Percentiles rank a stretch among this genome's conserved stretches.
Conservation (phyloP, 1,140 invertebrate species). For the Pantala flavescens region DNA sequence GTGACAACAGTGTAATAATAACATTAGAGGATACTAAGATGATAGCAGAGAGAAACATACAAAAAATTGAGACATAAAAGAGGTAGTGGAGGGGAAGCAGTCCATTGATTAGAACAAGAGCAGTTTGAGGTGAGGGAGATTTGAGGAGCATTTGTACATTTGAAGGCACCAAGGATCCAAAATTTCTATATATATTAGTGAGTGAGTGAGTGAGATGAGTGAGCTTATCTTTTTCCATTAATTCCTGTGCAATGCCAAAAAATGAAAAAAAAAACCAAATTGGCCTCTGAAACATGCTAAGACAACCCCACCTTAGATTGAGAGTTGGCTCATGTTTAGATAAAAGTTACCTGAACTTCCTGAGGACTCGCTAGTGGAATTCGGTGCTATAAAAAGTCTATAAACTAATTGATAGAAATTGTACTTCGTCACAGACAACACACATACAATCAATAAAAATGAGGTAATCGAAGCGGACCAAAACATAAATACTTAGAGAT, state of each 20-base stretch:
- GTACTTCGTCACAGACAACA: neutral
- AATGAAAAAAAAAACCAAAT: neutral
- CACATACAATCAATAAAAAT: neutral
- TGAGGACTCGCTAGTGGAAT: neutral
- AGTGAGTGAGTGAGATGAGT: neutral
- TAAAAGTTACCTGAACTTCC: neutral
- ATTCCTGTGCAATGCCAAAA: neutral
- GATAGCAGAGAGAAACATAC: too few relatives aligned
- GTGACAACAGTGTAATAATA: too few relatives aligned
- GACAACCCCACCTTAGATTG: too few relatives aligned
- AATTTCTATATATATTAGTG: slow-evolving; percentile 1
- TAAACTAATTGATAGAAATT: neutral
- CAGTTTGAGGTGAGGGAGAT: neutral
- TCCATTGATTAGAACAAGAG: neutral
- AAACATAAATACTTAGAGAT: neutral
- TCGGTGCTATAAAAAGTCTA: neutral
- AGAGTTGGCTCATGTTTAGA: neutral
- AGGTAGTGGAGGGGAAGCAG: neutral
- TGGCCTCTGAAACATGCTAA: neutral
- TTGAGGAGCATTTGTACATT: slow-evolving; percentile 9
- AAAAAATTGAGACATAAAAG: too few relatives aligned
- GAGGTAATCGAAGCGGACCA: neutral
- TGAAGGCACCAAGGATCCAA: slow-evolving; percentile 7
- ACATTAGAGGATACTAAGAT: too few relatives aligned
- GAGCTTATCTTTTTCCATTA: neutral